Evolutionary conservation across 2,888 invertebrate species (phyloP).

Genomic region (Cheilosia soror): DNA sequence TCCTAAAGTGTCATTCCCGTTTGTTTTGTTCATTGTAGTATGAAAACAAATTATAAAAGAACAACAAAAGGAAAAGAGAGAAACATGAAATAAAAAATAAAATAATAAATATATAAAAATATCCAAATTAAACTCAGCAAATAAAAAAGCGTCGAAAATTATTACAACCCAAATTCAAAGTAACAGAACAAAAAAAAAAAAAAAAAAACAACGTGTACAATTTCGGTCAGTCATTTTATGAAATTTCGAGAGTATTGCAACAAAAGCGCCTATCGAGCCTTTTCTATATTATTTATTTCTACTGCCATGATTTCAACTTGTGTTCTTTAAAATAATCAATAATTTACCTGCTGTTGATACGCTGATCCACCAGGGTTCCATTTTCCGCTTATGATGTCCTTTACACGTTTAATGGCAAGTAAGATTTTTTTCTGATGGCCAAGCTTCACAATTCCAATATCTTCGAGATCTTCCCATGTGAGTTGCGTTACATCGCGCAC

Average conservation of each 20-base stretch:
- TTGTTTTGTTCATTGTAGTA: conserved; percentile 39
- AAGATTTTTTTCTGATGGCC: conserved; percentile 99
- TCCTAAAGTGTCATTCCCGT: conserved; percentile 77
- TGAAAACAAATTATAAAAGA: conserved; percentile 58
- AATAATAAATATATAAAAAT: conserved; percentile 30
- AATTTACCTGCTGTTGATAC: conserved; percentile 82
- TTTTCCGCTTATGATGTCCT: conserved; percentile 95
- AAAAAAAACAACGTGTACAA: conserved; percentile 18
- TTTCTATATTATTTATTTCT: conserved; percentile 1
- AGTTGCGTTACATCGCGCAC: conserved; percentile 97
- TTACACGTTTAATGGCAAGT: conserved; percentile 97
- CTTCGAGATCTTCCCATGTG: conserved; percentile 99
- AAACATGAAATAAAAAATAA: conserved; percentile 44
- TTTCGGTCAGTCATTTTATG: conserved; percentile 34
- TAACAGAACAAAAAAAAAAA: neutral
- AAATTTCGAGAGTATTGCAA: neutral
- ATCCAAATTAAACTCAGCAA: conserved; percentile 46
- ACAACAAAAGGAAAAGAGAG: conserved; percentile 61
- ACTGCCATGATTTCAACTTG: neutral
- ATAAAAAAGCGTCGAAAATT: conserved; percentile 32
- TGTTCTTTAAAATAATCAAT: neutral
- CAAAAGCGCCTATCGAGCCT: conserved; percentile 31
- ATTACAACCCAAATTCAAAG: neutral
- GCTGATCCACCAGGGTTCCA: conserved; percentile 84
- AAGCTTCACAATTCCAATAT: conserved; percentile 95